Conservation (phyloP, 2,888 invertebrate genomes). For the Orgyia antiqua region DNA sequence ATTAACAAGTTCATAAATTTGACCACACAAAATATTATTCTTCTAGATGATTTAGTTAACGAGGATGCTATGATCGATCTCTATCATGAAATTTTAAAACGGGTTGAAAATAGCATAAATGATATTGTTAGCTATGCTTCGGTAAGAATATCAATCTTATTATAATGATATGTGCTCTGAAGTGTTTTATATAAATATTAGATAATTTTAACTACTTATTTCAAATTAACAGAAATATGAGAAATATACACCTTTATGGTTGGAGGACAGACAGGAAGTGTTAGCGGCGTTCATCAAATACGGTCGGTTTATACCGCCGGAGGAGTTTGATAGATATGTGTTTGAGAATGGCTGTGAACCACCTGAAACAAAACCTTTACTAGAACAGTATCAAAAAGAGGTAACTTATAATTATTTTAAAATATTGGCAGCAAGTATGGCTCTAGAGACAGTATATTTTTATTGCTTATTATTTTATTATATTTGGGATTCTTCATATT, state of each 20-base stretch:
- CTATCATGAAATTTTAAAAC: slow-evolving; percentile 73
- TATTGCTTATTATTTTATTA: no score
- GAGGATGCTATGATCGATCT: slow-evolving; percentile 79
- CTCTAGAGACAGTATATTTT: slow-evolving; percentile 1
- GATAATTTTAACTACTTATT: background rate
- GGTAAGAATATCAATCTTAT: slow-evolving; percentile 44
- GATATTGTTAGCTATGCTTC: slow-evolving; percentile 55
- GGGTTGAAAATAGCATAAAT: slow-evolving; percentile 62
- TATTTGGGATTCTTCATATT: no score
- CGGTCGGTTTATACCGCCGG: slow-evolving; percentile 83
- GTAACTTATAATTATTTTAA: slow-evolving; percentile 53
- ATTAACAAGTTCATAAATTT: no score
- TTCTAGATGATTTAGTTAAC: slow-evolving; percentile 76
- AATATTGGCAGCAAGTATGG: no score
- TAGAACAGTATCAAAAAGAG: slow-evolving; percentile 87
- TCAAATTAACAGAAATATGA: slow-evolving; percentile 68
- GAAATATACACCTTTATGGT: slow-evolving; percentile 88
- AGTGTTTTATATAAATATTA: background rate
- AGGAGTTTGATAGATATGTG: slow-evolving; percentile 81
- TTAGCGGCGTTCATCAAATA: slow-evolving; percentile 87
- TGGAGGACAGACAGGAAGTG: slow-evolving; percentile 86
- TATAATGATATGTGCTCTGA: no score
- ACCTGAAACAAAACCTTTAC: slow-evolving; percentile 77
- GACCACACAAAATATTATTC: background rate
- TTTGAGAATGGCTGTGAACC: slow-evolving; percentile 70